These are phyloP conservation scores for Mesembrinibis cayennensis DNA, from an alignment of 2,113 vertebrate genomes.

Conservation along the genomic window DNA sequence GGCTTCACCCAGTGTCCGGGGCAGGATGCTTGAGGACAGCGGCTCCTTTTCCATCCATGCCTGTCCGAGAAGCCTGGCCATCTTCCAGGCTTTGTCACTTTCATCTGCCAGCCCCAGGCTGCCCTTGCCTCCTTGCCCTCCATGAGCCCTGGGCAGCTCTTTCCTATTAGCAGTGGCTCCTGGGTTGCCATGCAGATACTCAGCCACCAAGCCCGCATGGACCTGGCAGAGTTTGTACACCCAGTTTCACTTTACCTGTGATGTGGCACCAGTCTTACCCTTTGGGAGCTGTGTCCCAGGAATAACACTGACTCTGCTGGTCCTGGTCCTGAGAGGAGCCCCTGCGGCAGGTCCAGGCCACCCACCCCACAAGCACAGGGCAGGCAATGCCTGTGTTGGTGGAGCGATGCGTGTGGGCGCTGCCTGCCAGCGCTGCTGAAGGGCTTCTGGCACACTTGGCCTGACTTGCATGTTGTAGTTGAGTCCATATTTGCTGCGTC, in stretches of 20 bases:
- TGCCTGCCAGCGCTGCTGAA: background rate
- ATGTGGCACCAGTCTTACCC: background rate
- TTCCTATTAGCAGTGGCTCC: background rate
- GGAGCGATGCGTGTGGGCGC: background rate
- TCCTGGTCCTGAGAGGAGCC: background rate
- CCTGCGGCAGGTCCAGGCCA: background rate
- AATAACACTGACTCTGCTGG: background rate
- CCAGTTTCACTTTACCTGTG: background rate
- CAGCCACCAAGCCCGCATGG: fast-evolving
- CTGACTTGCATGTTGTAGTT: background rate
- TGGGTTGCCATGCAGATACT: background rate
- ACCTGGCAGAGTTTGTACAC: background rate
- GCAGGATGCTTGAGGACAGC: background rate
- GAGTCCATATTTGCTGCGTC: fast-evolving
- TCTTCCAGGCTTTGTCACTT: background rate
- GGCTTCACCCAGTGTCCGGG: background rate
- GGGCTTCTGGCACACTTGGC: background rate
- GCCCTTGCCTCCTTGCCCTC: background rate
- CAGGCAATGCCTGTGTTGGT: fast-evolving
- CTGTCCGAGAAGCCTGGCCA: background rate
- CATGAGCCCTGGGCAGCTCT: background rate
- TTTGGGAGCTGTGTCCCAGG: background rate
- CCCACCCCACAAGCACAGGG: fast-evolving
- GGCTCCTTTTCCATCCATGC: background rate
- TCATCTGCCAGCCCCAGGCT: background rate